Conservation (phyloP, 1,140 invertebrate genomes). For the Agraylea sexmaculata region DNA sequence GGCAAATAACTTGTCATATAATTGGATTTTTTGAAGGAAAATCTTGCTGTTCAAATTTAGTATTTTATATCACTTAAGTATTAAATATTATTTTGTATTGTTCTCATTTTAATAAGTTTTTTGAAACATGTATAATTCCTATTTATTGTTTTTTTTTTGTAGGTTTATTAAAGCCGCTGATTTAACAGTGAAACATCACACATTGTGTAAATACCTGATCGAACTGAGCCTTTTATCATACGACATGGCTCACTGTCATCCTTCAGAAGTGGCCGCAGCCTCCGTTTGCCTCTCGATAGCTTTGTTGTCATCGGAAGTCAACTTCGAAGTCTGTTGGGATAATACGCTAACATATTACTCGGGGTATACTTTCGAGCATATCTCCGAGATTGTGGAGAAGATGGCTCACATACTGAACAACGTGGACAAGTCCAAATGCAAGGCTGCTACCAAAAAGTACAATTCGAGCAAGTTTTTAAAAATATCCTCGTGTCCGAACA, state of each 20-base stretch:
- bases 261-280: conserved; percentile 55
- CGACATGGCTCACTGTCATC: conserved; percentile 63
- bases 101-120: too few species aligned
- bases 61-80: too few species aligned
- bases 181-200: conserved; percentile 59
- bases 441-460: conserved; percentile 52
- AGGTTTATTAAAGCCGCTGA: conserved; percentile 50
- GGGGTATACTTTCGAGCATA: conserved; percentile 42
- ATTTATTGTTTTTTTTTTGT: conserved; percentile 29
- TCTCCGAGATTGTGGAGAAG: conserved; percentile 46
- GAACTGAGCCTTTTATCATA: conserved; percentile 80
- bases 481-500: conserved; percentile 45
- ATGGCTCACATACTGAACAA: conserved; percentile 45
- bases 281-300: conserved; percentile 42
- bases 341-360: conserved; percentile 50
- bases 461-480: conserved; percentile 43
- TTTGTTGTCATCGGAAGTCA: conserved; percentile 32
- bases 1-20: too few species aligned
- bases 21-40: too few species aligned
- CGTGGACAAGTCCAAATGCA: conserved; percentile 45
- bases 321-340: conserved; percentile 44
- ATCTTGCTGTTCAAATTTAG: too few species aligned
- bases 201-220: conserved; percentile 85
- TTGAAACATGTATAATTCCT: too few species aligned
- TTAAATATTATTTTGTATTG: too few species aligned